phyloP scores from a whole-genome alignment of 2,888 invertebrate species.

The Hydroisotoma schaefferi region DNA sequence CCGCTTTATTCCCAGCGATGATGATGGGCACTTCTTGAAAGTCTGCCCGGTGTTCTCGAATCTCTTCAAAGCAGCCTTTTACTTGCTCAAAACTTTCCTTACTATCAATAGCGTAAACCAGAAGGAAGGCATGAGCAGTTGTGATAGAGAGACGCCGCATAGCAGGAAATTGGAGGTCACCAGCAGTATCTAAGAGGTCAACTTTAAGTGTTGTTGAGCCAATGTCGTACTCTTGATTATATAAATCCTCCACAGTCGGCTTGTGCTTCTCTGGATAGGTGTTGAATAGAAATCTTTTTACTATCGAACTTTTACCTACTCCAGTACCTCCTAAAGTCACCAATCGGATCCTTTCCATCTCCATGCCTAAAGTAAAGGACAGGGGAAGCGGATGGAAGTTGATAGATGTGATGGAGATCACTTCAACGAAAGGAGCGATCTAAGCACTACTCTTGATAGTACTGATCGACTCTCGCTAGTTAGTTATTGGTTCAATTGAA shows the following conservation, averaged over 20 bases:
- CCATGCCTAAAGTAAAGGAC: slow-evolving; percentile 66
- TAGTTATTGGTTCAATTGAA: neutral
- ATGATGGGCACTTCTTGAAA: slow-evolving; percentile 79
- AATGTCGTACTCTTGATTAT: slow-evolving; percentile 25
- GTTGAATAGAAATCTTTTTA: slow-evolving; percentile 74
- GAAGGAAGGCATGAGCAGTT: slow-evolving; percentile 80
- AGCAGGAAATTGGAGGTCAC: slow-evolving; percentile 77
- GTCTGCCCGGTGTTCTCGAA: slow-evolving; percentile 74
- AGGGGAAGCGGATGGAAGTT: too few species aligned
- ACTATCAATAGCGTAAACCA: slow-evolving; percentile 78
- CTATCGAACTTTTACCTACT: slow-evolving; percentile 80
- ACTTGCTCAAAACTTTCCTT: slow-evolving; percentile 68
- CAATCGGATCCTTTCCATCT: slow-evolving; percentile 73
- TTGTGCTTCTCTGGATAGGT: slow-evolving; percentile 54
- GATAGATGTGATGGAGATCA: too few species aligned
- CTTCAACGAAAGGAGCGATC: too few species aligned
- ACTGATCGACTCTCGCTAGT: neutral
- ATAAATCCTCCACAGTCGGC: slow-evolving; percentile 69
- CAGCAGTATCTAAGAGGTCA: slow-evolving; percentile 58
- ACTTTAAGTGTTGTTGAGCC: slow-evolving; percentile 66
- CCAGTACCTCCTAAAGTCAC: slow-evolving; percentile 77
- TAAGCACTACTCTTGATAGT: neutral
- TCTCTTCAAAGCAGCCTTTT: slow-evolving; percentile 74
- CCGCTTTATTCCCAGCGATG: slow-evolving; percentile 80
- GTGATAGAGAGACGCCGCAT: slow-evolving; percentile 62